These are phyloP conservation scores for Monopterus albus DNA, from an alignment of 2,113 vertebrate species.

Conservation along the genomic window DNA sequence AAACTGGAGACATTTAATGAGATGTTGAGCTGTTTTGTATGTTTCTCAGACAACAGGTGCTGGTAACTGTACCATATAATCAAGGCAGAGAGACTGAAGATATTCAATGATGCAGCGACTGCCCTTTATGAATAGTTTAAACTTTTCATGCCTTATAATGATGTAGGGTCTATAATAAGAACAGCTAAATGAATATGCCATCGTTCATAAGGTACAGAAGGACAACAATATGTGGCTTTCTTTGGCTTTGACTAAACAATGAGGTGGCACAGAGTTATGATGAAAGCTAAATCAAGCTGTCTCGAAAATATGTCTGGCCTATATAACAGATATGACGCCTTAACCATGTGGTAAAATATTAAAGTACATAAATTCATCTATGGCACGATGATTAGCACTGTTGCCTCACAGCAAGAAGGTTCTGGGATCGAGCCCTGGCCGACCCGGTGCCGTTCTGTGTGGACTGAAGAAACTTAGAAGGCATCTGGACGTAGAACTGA, in stretches of 20 bases:
- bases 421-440: no score
- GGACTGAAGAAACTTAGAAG: no score
- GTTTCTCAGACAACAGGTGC: background rate
- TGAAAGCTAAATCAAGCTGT: background rate
- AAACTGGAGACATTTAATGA: constrained; percentile 34
- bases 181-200: no score
- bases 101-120: background rate
- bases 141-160: background rate
- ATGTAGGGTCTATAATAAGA: no score
- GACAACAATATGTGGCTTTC: no score
- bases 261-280: background rate
- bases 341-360: background rate
- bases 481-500: no score
- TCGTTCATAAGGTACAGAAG: no score
- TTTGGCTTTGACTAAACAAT: no score
- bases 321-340: background rate
- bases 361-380: no score
- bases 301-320: background rate
- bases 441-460: no score
- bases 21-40: background rate
- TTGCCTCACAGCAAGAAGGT: no score
- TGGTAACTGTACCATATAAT: background rate
- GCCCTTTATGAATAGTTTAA: background rate
- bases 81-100: background rate
- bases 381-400: no score